Percentiles rank a stretch among this genome's conserved stretches.
Conservation (phyloP, 2,113 vertebrate genomes). For the Theristicus caerulescens region DNA sequence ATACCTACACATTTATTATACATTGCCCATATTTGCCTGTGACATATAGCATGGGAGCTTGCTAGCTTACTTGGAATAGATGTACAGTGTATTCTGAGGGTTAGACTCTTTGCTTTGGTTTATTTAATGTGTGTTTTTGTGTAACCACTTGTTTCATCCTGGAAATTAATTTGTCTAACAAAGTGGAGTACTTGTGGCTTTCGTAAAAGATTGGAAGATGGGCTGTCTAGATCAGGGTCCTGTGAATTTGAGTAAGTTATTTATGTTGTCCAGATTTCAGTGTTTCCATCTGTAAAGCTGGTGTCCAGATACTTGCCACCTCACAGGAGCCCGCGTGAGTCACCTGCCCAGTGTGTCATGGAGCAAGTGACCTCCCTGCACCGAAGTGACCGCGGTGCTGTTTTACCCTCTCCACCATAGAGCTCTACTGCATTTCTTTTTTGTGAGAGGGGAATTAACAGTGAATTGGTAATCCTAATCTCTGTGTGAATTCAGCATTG, state of each 20-base stretch:
- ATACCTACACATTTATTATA: neutral
- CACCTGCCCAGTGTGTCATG: neutral
- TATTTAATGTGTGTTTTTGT: neutral
- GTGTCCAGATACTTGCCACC: neutral
- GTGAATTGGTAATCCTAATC: neutral
- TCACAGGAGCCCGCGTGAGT: neutral
- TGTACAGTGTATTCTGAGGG: neutral
- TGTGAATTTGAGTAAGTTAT: neutral
- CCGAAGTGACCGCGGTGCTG: fast-evolving
- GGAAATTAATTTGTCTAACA: neutral
- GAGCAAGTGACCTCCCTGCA: neutral
- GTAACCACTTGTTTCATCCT: neutral
- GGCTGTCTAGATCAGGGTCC: neutral
- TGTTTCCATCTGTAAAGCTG: neutral
- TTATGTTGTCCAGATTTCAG: neutral
- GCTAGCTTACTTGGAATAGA: neutral
- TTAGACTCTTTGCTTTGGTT: neutral
- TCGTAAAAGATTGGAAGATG: neutral
- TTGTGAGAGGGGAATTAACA: neutral
- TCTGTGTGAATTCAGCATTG: neutral
- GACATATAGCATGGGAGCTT: neutral
- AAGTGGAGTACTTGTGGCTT: neutral
- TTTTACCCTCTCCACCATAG: neutral
- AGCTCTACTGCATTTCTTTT: neutral
- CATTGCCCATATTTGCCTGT: neutral